Conservation (phyloP, 2,113 vertebrate genomes). For the Pyrgilauda ruficollis region DNA sequence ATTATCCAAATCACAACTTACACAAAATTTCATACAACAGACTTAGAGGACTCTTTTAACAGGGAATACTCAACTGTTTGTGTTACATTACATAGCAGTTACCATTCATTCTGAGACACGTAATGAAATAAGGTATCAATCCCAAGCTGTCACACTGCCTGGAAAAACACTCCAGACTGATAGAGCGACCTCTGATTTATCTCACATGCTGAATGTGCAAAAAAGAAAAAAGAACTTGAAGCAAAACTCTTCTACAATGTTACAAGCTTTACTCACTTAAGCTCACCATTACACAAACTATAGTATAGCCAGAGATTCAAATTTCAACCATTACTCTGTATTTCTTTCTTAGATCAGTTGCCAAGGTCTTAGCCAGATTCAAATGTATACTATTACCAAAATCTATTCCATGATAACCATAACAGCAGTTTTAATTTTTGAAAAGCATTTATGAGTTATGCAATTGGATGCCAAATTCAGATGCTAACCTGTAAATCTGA, state of each 20-base stretch:
- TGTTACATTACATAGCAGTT: not conserved
- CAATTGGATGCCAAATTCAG: not conserved
- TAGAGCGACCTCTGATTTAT: not conserved
- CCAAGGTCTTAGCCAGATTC: not conserved
- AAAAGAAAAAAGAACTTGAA: not conserved
- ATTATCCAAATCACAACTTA: not conserved
- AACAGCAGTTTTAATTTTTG: not conserved
- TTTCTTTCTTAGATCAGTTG: not conserved
- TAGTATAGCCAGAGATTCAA: not conserved
- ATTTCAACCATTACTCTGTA: not conserved
- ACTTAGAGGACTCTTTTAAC: not conserved
- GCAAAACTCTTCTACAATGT: not conserved
- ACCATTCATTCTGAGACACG: not conserved
- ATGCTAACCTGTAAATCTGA: not conserved
- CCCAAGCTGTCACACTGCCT: not conserved
- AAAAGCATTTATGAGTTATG: not conserved
- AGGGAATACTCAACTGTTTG: not conserved
- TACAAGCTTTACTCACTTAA: not conserved
- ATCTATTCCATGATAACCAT: conserved; percentile 42
- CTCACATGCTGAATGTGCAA: not conserved
- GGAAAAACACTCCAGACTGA: not conserved
- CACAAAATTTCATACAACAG: not conserved
- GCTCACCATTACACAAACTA: not conserved
- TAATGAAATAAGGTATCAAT: not conserved
- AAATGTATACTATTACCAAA: not conserved